Base-by-base conservation (phyloP, 1,140 invertebrate species). In the Zaprionus taronus region DNA sequence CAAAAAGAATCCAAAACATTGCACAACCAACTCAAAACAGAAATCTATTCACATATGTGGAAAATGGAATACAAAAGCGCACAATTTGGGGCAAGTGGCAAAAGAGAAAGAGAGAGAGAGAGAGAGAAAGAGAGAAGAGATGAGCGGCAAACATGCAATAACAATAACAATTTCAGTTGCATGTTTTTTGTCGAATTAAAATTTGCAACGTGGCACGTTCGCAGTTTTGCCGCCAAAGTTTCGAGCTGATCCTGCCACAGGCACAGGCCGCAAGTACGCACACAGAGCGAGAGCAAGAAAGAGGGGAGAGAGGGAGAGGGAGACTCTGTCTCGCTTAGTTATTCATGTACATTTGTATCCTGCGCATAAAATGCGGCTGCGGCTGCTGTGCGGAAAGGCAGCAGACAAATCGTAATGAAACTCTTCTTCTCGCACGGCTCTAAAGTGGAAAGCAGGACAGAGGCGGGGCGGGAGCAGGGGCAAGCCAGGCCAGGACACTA, bases 331-430 rank as follows among this genome's bases (percentile, higher is more conserved):
- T 51, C 69, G 85, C 85, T 89, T 89, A 89, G 84, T 84, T 89
- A 89, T 89, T 89, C 84, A 89, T 89, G 84, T 89, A 89, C 85
- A 91, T 82, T 90, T 86, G 86, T 90, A 90, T 90, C 85, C 85
- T 90, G 85, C 85, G 85, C 85, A 91, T 90, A 91, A 91, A 90
- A 91, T 90, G 85, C 85, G 85, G 85, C 85, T 90, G 85, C 83
- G 87, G 87, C 87, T 91, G 87, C 87, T 91, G 83, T 91, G 89
- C 87, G 87, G 87, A 91, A 91, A 91, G 87, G 83, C 87, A 87
- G 87, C 87, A 91, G 87, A 91, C 87, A 91, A 91, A 91, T 91
- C 75, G 87, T 91, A 86, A 90, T 90, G 85, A 90, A 90, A 90
- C 81, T 90, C 79, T 77, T 80, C 85, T 78, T 73, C 26, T 17